phyloP scores from a whole-genome alignment of 2,888 invertebrate genomes.

The Anaspis maculata region DNA sequence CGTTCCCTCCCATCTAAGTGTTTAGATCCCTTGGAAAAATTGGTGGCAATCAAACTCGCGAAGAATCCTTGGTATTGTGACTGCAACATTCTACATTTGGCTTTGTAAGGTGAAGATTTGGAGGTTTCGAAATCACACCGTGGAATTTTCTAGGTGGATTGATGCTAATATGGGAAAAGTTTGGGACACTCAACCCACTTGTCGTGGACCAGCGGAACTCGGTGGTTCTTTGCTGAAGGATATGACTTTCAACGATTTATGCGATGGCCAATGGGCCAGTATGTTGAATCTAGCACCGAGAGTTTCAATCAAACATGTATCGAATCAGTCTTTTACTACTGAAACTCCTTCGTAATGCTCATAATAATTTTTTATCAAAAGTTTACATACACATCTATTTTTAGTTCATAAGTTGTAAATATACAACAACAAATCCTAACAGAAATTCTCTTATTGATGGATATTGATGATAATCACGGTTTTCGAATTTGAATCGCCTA shows the following conservation, averaged over 20 bases:
- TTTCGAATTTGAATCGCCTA: too few relatives aligned
- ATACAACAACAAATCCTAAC: neutral
- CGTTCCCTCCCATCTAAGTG: constrained; percentile 59
- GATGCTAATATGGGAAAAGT: constrained; percentile 57
- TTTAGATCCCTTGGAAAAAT: constrained; percentile 53
- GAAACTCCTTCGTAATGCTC: neutral
- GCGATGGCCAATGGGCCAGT: constrained; percentile 71
- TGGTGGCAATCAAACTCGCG: constrained; percentile 60
- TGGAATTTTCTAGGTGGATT: constrained; percentile 50
- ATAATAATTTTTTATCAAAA: neutral
- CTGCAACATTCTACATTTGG: constrained; percentile 64
- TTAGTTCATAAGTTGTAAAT: neutral
- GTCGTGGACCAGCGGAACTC: constrained; percentile 63
- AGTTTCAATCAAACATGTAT: constrained; percentile 44
- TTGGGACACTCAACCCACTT: constrained; percentile 62
- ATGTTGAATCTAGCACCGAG: constrained; percentile 63
- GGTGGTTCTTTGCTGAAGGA: constrained; percentile 61
- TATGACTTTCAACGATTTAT: constrained; percentile 63
- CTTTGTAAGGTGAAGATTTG: constrained; percentile 48
- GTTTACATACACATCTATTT: neutral
- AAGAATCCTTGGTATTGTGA: constrained; percentile 79
- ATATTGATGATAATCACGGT: too few relatives aligned
- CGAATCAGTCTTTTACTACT: neutral
- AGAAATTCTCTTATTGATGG: too few relatives aligned
- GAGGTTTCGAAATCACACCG: neutral